These are phyloP conservation scores for Lamprotornis superbus DNA, from an alignment of 2,113 vertebrate genomes.

Conservation along the genomic window DNA sequence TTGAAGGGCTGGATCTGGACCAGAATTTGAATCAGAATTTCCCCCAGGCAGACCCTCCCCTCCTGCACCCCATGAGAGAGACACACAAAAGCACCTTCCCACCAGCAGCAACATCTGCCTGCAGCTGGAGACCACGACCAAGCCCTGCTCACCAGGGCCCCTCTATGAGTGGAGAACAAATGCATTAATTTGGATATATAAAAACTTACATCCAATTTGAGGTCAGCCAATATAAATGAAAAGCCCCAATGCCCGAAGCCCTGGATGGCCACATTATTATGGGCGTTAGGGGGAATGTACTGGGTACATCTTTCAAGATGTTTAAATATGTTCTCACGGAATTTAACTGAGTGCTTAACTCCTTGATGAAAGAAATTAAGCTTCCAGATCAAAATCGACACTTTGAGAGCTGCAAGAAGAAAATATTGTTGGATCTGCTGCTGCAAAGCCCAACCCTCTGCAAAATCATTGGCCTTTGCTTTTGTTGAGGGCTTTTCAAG, in stretches of 20 bases:
- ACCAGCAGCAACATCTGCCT: not conserved
- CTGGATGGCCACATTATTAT: slow-evolving; percentile 9
- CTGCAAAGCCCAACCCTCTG: not conserved
- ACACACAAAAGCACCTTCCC: not conserved
- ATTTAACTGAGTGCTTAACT: slow-evolving; percentile 21
- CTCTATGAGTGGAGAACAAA: not conserved
- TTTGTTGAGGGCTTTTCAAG: not conserved
- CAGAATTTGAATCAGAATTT: not conserved
- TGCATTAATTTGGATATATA: slow-evolving; percentile 28
- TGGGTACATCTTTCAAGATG: not conserved
- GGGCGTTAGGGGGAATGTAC: slow-evolving; percentile 34
- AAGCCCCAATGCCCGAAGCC: not conserved
- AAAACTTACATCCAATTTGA: slow-evolving; percentile 22
- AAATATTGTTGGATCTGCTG: not conserved
- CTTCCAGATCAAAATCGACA: not conserved
- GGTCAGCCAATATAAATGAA: slow-evolving; percentile 18
- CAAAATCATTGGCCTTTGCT: not conserved
- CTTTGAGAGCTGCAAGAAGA: not conserved
- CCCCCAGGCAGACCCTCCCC: not conserved
- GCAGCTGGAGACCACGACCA: not conserved
- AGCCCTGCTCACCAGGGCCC: not conserved
- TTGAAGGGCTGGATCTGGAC: not conserved
- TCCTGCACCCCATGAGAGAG: fast-evolving
- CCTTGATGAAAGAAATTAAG: slow-evolving; percentile 15
- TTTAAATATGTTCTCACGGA: slow-evolving; percentile 8